Percentiles rank a stretch among this genome's conserved stretches.
Conservation (phyloP, 2,797 vertebrate genomes). For the Fistularia tabacaria region DNA sequence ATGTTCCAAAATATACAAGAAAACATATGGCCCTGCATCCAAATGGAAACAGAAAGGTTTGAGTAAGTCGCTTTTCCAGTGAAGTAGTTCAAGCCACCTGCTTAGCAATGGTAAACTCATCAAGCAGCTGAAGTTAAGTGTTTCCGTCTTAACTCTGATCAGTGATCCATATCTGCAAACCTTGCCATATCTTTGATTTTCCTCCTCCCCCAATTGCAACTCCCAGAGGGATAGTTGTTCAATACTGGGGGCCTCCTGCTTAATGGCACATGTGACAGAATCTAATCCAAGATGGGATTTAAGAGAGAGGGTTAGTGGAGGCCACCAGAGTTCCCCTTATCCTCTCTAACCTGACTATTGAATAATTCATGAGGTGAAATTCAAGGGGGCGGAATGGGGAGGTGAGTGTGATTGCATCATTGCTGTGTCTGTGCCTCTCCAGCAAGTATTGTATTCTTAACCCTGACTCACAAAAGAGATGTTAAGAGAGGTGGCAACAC, state of each 20-base stretch:
- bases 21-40: too few species aligned
- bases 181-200: constrained; percentile 41
- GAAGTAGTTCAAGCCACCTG: too few species aligned
- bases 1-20: too few species aligned
- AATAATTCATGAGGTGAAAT: constrained; percentile 67
- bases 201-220: constrained; percentile 9
- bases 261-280: constrained; percentile 54
- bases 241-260: constrained; percentile 48
- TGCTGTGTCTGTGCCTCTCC: constrained; percentile 27
- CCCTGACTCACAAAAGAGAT: constrained; percentile 26
- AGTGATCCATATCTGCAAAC: constrained; percentile 54
- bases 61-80: too few species aligned
- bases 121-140: constrained; percentile 43
- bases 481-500: neutral
- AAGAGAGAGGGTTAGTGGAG: constrained; percentile 9
- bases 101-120: too few species aligned
- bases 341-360: constrained; percentile 32
- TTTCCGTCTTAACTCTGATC: constrained; percentile 55
- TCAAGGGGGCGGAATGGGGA: constrained; percentile 10
- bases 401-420: constrained; percentile 46
- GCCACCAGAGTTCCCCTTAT: constrained; percentile 9
- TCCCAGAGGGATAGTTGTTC: constrained; percentile 50
- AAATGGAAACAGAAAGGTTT: too few species aligned
- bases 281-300: constrained; percentile 33
- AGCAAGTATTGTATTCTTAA: constrained; percentile 46